Conservation (phyloP, 2,888 invertebrate genomes). For the Metalampra italica region DNA sequence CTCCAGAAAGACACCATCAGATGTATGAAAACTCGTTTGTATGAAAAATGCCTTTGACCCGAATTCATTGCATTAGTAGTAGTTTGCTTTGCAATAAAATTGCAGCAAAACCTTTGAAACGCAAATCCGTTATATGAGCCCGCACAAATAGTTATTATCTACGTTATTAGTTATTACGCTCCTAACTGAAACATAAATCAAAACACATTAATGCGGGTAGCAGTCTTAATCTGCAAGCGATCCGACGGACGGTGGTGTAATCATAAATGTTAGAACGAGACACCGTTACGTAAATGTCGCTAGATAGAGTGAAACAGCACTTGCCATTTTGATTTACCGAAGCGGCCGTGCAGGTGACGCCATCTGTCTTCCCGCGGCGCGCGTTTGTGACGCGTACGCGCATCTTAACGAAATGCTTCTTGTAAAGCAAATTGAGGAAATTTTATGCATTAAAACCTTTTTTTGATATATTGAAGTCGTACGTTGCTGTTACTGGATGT, state of each 20-base stretch:
- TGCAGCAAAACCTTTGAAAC: not conserved
- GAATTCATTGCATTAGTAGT: no score
- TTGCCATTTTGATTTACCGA: conserved; percentile 56
- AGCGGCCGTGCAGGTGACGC: conserved; percentile 38
- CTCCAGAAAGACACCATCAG: no score
- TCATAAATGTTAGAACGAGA: conserved; percentile 35
- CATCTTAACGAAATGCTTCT: conserved; percentile 13
- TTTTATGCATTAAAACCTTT: conserved; percentile 18
- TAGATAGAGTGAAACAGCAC: conserved; percentile 21
- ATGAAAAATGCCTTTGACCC: no score
- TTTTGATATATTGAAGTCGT: conserved; percentile 13
- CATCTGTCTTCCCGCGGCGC: conserved; percentile 38
- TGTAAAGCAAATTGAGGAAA: conserved; percentile 18
- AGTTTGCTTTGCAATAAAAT: not conserved
- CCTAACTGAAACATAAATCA: conserved; percentile 47
- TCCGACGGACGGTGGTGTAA: conserved; percentile 33
- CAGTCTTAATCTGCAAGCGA: conserved; percentile 36
- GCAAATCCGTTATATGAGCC: not conserved
- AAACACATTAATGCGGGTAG: conserved; percentile 50
- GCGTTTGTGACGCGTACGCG: conserved; percentile 29
- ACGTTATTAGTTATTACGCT: conserved; percentile 4
- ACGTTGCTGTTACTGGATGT: conserved; percentile 8
- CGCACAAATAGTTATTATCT: not conserved
- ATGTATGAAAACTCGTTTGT: no score
- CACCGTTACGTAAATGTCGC: conserved; percentile 9